Conservation (phyloP, 2,113 vertebrate species). For the Furnarius figulus region DNA sequence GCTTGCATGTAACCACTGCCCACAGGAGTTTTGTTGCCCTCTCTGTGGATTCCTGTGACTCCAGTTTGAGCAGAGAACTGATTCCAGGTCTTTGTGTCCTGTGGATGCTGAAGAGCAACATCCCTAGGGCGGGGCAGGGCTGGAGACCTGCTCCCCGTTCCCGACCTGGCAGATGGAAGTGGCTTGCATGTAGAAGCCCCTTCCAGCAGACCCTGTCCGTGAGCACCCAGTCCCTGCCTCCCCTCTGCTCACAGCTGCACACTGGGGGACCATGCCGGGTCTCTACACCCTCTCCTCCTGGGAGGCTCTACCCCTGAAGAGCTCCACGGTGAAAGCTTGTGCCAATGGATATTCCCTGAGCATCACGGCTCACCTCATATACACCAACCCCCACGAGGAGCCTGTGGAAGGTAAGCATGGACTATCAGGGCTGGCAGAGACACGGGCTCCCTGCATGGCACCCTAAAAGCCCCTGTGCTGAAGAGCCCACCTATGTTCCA, state of each 20-base stretch:
- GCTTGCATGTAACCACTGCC: background rate
- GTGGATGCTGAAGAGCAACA: background rate
- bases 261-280: conserved; percentile 84
- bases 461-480: background rate
- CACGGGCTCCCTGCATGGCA: fast-evolving
- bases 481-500: background rate
- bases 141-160: background rate
- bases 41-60: background rate
- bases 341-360: conserved; percentile 90
- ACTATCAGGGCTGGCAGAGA: background rate
- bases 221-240: background rate
- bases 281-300: conserved; percentile 87
- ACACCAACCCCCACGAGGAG: conserved; percentile 83
- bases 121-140: background rate
- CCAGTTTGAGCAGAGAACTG: background rate
- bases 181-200: background rate
- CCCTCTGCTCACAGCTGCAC: background rate
- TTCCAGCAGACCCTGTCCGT: fast-evolving
- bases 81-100: background rate
- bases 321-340: conserved; percentile 89
- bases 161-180: background rate
- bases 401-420: conserved; percentile 86
- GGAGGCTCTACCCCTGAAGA: conserved; percentile 88
- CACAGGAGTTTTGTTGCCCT: background rate
- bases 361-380: conserved; percentile 85